phyloP scores from a whole-genome alignment of 2,797 vertebrate genomes.

The Spheniscus humboldti region DNA sequence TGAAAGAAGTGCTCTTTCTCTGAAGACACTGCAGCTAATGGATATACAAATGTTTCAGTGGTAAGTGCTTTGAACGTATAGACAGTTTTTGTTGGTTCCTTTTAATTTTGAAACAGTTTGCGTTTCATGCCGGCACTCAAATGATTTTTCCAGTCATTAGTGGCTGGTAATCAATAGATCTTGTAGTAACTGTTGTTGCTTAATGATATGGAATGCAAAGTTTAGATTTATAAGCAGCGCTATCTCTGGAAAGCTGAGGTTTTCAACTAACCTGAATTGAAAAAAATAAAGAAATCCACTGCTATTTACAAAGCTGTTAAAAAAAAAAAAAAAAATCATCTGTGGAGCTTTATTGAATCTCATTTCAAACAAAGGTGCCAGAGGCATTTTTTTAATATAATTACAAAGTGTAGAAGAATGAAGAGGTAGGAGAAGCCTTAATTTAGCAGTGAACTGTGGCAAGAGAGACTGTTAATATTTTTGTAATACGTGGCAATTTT shows the following conservation, averaged over 20 bases:
- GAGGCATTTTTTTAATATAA: background rate
- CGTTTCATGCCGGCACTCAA: background rate
- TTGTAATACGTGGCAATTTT: background rate
- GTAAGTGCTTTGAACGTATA: constrained; percentile 16
- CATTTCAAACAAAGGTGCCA: background rate
- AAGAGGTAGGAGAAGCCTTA: background rate
- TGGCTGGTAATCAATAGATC: background rate
- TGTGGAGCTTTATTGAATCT: background rate
- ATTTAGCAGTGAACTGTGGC: background rate
- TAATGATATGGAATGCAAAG: background rate
- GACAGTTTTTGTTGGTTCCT: background rate
- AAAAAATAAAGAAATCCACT: background rate
- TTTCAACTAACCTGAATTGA: background rate
- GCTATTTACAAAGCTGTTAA: background rate
- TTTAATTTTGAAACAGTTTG: background rate
- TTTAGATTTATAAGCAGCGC: background rate
- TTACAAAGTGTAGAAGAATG: background rate
- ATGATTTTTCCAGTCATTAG: constrained; percentile 14
- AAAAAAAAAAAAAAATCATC: background rate
- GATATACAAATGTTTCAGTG: background rate
- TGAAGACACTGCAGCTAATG: background rate
- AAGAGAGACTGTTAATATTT: background rate
- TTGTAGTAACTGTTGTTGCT: background rate
- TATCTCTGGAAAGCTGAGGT: background rate
- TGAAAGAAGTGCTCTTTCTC: background rate